phyloP scores from a whole-genome alignment of 1,140 invertebrate genomes.

The Brachionus rubens region DNA sequence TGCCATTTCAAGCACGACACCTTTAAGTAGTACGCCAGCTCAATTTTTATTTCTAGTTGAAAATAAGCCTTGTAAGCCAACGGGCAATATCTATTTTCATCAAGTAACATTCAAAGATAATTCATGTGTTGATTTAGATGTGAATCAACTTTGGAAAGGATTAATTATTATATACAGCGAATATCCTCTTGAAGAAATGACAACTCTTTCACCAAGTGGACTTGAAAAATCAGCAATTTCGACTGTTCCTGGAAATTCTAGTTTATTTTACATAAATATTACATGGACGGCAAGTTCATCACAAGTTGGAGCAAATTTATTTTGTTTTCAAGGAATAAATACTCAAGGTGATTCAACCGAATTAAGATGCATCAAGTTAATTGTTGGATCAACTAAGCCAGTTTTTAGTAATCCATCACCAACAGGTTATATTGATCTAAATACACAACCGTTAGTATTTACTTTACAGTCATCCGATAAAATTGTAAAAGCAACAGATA shows the following conservation, averaged over 20 bases:
- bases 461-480: neutral
- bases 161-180: neutral
- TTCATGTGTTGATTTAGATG: neutral
- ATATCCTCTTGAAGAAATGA: neutral
- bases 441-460: neutral
- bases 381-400: neutral
- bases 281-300: neutral
- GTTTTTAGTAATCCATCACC: neutral
- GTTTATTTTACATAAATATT: neutral
- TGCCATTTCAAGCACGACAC: neutral
- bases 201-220: neutral
- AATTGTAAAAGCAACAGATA: neutral
- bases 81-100: neutral
- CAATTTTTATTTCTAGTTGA: neutral
- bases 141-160: neutral
- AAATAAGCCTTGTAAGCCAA: neutral
- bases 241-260: neutral
- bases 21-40: neutral
- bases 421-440: neutral
- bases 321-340: conserved; percentile 25
- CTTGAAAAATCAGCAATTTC: neutral
- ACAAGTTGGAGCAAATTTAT: neutral
- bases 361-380: neutral
- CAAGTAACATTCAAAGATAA: neutral
- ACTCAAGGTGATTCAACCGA: neutral